Evolutionary conservation across 2,888 invertebrate genomes (phyloP), one percentile per base, ranked within the genome.

Genomic region (Cryptus armator): DNA sequence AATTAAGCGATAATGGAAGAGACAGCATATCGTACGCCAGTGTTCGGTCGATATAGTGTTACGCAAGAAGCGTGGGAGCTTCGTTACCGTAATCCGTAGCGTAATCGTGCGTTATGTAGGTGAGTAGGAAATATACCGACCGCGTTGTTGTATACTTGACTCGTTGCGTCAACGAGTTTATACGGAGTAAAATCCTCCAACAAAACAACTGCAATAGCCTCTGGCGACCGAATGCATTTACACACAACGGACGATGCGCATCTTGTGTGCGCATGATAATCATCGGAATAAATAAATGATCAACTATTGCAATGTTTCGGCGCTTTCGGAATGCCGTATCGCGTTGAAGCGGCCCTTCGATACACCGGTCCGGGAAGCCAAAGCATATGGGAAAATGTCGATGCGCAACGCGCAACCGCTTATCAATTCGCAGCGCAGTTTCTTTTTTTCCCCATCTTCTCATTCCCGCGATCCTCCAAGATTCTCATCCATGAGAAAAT

Each of bases 41-140:
- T 24, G 24, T 24, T 24, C 3, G 91, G 91, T 90, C 90, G 90
- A 89, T 87, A 87, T 87, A 87, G 89, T 88, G 91, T 90, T 89
- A 89, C 87, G 90, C 88, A 90, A 90, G 88, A 90, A 91, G 92
- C 91, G 91, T 92, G 91, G 91, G 92, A 91, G 89, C 89, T 88
- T 64, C 74, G 87, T 89, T 88, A 88, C 87, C 87, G 88, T 90
- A 90, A 87, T 88, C 67, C 56, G 59, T 79, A 75, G 43, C 86
- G 44, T 66, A 76, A 59, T 80, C 62, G 74, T 75, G 68, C 67
- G 37, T 72, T 70, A 80, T 84, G 72, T 85, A 85, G 84, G 84
- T 81, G 81, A 85, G 81, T 71, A 75, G 81, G 64, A 81, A 74
- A 75, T 66, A 71, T 59, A 67, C 24, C 24, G 19, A 29, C 53